Evolutionary conservation across 2,888 invertebrate genomes (phyloP).

Genomic region (Capitulum mitella): DNA sequence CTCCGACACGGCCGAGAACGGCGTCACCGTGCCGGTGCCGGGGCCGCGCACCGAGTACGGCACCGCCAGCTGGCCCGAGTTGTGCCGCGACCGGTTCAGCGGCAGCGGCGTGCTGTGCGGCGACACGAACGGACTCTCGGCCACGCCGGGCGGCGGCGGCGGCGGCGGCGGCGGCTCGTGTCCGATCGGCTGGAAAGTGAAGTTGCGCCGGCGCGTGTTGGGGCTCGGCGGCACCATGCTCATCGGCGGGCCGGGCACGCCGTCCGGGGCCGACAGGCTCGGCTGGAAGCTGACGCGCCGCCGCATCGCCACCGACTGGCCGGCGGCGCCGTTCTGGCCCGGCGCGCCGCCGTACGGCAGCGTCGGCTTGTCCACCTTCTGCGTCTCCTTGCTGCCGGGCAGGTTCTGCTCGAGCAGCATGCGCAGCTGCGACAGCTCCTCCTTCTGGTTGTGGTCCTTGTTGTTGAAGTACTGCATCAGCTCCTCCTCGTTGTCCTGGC

Average conservation of each 20-base stretch:
- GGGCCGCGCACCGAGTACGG: slow-evolving; percentile 36
- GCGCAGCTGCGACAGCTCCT: slow-evolving; percentile 65
- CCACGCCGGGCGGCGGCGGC: slow-evolving; percentile 58
- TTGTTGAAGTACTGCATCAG: slow-evolving; percentile 72
- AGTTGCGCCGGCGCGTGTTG: slow-evolving; percentile 67
- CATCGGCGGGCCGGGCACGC: slow-evolving; percentile 32
- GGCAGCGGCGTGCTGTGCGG: slow-evolving; percentile 68
- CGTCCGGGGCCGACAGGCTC: slow-evolving; percentile 36
- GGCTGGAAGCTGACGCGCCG: slow-evolving; percentile 55
- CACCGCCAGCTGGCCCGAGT: slow-evolving; percentile 44
- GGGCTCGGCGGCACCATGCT: slow-evolving; percentile 60
- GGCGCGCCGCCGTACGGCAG: background rate
- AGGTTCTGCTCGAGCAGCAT: slow-evolving; percentile 62
- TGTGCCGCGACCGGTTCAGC: slow-evolving; percentile 48
- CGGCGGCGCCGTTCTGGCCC: slow-evolving; percentile 24
- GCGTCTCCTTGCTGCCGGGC: slow-evolving; percentile 31
- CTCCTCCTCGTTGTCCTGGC: slow-evolving; percentile 73
- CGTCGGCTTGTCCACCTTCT: slow-evolving; percentile 24
- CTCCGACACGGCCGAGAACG: slow-evolving; percentile 35
- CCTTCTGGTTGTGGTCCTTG: slow-evolving; percentile 46
- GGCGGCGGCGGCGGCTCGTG: slow-evolving; percentile 51
- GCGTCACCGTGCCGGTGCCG: slow-evolving; percentile 33
- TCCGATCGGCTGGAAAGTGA: slow-evolving; percentile 79
- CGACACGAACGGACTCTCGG: slow-evolving; percentile 72
- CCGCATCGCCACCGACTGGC: slow-evolving; percentile 39